Conservation (phyloP, 2,113 vertebrate genomes). For the Erpornis zantholeuca region DNA sequence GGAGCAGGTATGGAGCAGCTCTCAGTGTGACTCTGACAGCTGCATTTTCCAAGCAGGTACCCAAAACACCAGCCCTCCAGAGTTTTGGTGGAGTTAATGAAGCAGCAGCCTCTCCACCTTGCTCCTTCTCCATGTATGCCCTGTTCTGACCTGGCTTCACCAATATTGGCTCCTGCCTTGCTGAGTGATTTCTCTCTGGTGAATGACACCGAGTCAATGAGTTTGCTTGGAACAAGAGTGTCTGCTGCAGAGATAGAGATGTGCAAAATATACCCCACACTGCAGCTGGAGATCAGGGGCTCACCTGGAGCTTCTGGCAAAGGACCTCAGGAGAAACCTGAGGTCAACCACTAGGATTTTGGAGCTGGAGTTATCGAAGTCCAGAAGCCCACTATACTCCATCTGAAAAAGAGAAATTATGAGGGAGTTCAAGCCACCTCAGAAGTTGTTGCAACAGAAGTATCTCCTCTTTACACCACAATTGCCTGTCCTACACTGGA, state of each 20-base stretch:
- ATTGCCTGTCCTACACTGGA: neutral
- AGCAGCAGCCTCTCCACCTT: neutral
- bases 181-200: neutral
- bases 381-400: neutral
- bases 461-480: neutral
- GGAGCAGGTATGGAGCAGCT: neutral
- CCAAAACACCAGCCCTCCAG: neutral
- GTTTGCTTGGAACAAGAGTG: neutral
- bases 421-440: neutral
- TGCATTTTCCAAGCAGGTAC: neutral
- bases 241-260: neutral
- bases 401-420: neutral
- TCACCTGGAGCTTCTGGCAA: neutral
- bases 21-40: neutral
- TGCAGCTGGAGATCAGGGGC: neutral
- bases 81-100: neutral
- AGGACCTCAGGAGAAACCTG: neutral
- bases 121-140: neutral
- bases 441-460: neutral
- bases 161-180: neutral
- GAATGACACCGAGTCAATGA: neutral
- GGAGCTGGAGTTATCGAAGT: neutral
- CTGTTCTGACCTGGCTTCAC: neutral
- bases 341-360: neutral
- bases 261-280: neutral